These are phyloP conservation scores for Phyllostomus hastatus DNA, from an alignment of 2,113 vertebrate species.

Conservation along the genomic window DNA sequence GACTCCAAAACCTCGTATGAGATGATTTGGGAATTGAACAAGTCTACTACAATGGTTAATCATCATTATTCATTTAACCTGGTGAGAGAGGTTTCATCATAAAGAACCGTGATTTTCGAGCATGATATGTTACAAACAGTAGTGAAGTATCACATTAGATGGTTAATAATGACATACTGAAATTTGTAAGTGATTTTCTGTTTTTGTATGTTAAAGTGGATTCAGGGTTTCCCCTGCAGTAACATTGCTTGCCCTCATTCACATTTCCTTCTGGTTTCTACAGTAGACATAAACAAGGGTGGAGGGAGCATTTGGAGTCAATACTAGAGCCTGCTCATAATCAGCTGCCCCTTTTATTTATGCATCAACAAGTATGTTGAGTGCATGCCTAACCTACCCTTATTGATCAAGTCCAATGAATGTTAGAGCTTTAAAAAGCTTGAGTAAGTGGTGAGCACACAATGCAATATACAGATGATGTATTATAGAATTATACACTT, in stretches of 20 bases:
- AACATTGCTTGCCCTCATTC: background rate
- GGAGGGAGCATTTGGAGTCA: background rate
- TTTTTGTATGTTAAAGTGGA: background rate
- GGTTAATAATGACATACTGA: background rate
- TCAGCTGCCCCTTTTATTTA: background rate
- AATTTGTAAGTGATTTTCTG: background rate
- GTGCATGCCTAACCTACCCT: background rate
- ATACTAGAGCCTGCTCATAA: background rate
- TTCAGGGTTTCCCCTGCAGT: background rate
- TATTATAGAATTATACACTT: no score
- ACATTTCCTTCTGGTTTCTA: background rate
- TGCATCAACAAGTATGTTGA: background rate
- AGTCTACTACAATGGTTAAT: background rate
- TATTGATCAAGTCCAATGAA: background rate
- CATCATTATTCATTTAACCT: slow-evolving; percentile 1
- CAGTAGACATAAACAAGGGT: background rate
- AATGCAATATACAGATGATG: no score
- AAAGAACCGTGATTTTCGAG: slow-evolving; percentile 8
- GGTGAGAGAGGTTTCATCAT: background rate
- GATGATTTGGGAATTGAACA: background rate
- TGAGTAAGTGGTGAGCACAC: no score
- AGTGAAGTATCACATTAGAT: background rate
- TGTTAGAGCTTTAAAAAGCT: background rate
- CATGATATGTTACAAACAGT: background rate
- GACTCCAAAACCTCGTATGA: background rate